These are phyloP conservation scores for Meganola albula DNA, from an alignment of 2,888 invertebrate genomes.

Conservation along the genomic window DNA sequence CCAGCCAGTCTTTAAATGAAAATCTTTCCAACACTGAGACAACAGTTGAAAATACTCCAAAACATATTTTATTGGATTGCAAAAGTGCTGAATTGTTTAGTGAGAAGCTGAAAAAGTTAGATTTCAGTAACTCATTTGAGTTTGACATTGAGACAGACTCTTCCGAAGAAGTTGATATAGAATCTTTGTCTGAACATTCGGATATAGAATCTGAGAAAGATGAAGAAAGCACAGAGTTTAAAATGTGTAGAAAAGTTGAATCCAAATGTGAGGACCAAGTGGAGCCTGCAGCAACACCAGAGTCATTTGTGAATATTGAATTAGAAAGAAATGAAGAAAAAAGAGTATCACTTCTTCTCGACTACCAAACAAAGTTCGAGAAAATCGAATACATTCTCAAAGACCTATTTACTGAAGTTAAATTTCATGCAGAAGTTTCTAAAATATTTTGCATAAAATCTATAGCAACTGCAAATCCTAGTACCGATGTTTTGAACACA, in stretches of 20 bases:
- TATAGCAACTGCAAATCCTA: slow-evolving; percentile 37
- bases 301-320: slow-evolving; percentile 63
- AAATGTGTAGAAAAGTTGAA: slow-evolving; percentile 61
- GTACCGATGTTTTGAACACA: slow-evolving; percentile 33
- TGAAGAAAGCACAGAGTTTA: slow-evolving; percentile 36
- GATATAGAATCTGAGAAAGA: slow-evolving; percentile 48
- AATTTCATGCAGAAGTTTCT: slow-evolving; percentile 65
- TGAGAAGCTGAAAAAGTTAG: slow-evolving; percentile 46
- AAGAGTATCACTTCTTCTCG: slow-evolving; percentile 40
- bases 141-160: slow-evolving; percentile 50
- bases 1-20: slow-evolving; percentile 47
- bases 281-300: slow-evolving; percentile 45
- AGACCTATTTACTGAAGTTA: slow-evolving; percentile 54
- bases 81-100: slow-evolving; percentile 51
- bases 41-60: slow-evolving; percentile 60
- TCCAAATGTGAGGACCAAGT: slow-evolving; percentile 26
- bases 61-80: slow-evolving; percentile 51
- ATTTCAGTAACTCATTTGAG: slow-evolving; percentile 59
- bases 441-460: slow-evolving; percentile 54
- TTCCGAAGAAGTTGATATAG: slow-evolving; percentile 49
- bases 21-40: slow-evolving; percentile 28
- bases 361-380: slow-evolving; percentile 56
- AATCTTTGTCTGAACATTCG: slow-evolving; percentile 54
- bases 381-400: slow-evolving; percentile 51
- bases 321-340: slow-evolving; percentile 58